Conservation (phyloP, 1,140 invertebrate genomes). For the Drosophila arawakana region DNA sequence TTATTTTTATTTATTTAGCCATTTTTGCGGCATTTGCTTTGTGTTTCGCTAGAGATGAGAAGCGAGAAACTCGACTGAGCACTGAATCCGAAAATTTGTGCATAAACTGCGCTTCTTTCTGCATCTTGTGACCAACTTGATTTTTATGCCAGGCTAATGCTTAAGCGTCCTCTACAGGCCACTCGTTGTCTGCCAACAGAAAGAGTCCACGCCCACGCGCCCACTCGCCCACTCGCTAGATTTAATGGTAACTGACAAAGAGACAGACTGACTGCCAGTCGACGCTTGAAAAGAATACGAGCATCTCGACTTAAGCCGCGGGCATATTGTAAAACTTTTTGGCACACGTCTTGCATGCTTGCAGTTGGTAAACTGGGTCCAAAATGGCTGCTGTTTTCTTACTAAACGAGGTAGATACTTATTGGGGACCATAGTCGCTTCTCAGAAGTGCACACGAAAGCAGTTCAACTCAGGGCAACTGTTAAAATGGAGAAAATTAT, state of each 20-base stretch:
- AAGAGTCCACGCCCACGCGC: slow-evolving; percentile 36
- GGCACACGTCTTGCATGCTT: slow-evolving; percentile 79
- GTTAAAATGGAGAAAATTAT: slow-evolving; percentile 63
- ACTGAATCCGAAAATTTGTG: slow-evolving; percentile 70
- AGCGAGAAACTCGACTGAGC: slow-evolving; percentile 48
- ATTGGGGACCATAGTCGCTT: slow-evolving; percentile 3
- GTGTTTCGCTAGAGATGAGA: slow-evolving; percentile 27
- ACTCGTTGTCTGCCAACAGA: slow-evolving; percentile 43
- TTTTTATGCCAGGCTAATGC: slow-evolving; percentile 46
- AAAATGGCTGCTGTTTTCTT: slow-evolving; percentile 18
- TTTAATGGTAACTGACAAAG: slow-evolving; percentile 25
- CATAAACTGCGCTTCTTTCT: slow-evolving; percentile 74
- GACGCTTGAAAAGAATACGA: slow-evolving; percentile 19
- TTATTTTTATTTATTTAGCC: slow-evolving; percentile 57
- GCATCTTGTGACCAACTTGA: slow-evolving; percentile 44
- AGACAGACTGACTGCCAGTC: slow-evolving; percentile 34
- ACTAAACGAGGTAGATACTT: slow-evolving; percentile 14
- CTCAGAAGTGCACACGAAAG: slow-evolving; percentile 28
- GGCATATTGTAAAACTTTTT: slow-evolving; percentile 81
- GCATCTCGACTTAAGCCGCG: slow-evolving; percentile 50
- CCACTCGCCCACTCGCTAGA: slow-evolving; percentile 10
- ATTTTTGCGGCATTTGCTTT: slow-evolving; percentile 47
- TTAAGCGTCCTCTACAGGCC: slow-evolving; percentile 38
- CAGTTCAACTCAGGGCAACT: slow-evolving; percentile 49
- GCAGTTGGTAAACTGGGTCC: slow-evolving; percentile 44